Evolutionary conservation across 2,113 vertebrate species (phyloP), one percentile per base, ranked within the genome.

Genomic region (Xiphophorus hellerii): DNA sequence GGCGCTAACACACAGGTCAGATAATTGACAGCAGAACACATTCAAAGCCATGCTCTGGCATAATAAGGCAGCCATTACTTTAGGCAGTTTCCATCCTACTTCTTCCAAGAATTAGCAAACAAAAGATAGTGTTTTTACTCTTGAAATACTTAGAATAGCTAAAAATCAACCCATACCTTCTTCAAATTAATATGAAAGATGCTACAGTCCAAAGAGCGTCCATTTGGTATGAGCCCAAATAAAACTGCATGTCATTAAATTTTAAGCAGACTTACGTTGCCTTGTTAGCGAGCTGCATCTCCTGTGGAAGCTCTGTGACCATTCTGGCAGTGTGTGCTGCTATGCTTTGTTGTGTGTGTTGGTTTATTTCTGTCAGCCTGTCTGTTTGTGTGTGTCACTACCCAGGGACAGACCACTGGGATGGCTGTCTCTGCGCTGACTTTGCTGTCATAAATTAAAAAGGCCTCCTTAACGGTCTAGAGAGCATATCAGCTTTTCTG

Each of bases 401-500:
- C 83, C 73, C 64, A 72, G 81, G 78, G 90, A 77, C 87, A 86
- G 61, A 78, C 89, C 83, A 77, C 83, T 77, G 84, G 89, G 84
- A 79, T 82, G 61, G 84, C 81, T 77, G 83, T 85, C 85, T 88
- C 78, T 58, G 79, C 74, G 90, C 91, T 93, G 93, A 91, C 93
- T 90, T 88, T 76, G 86, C 90, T 92, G 90, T 93, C 93, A 92
- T 88, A 89, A 73, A 85, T 86, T 87, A 80, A 91, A 89, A 76
- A 92, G 88, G 77, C 78, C 88, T 91, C 82, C 85, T 87, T 90
- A 89, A 87, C 68, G 62, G 90, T 91, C 88, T 83, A 22, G 74
- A 77, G 81, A 89, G 79, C 84, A 86, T 79, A 76, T 89, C 84
- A 86, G 77, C 86, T 69, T 62, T 77, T 85, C 83, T 90, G 83